Percentiles rank a stretch among this genome's conserved stretches.
phyloP scores from a whole-genome alignment of 2,888 invertebrate species.

The Hypolimnas misippus region DNA sequence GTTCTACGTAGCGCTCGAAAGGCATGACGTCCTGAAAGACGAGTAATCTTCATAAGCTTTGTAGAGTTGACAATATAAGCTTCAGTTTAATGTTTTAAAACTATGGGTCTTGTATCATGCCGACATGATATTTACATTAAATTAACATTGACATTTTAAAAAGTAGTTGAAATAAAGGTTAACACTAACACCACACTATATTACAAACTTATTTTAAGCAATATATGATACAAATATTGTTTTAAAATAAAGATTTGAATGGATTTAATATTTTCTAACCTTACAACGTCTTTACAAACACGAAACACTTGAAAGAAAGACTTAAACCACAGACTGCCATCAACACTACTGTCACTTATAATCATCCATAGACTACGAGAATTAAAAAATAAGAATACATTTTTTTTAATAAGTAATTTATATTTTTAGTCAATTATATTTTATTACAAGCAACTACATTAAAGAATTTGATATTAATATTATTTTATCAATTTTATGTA shows the following conservation, averaged over 20 bases:
- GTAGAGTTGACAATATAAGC: neutral
- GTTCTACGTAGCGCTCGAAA: conserved; percentile 96
- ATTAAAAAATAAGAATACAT: too few relatives aligned
- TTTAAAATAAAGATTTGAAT: conserved; percentile 52
- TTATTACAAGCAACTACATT: too few relatives aligned
- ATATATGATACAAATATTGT: conserved; percentile 16
- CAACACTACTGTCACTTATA: too few relatives aligned
- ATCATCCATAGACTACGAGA: conserved; percentile 17
- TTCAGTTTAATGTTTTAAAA: neutral
- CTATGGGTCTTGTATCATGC: conserved; percentile 20
- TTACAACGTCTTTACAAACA: conserved; percentile 73
- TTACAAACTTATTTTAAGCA: conserved; percentile 3
- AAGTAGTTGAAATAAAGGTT: conserved; percentile 6
- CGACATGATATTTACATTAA: conserved; percentile 21
- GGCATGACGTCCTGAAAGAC: conserved; percentile 85
- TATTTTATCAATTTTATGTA: too few relatives aligned
- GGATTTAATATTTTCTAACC: conserved; percentile 74
- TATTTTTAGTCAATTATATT: too few relatives aligned
- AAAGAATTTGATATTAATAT: too few relatives aligned
- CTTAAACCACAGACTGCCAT: conserved; percentile 34
- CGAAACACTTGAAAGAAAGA: conserved; percentile 68
- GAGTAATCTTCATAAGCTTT: conserved; percentile 26
- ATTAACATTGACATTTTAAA: neutral
- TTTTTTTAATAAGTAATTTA: too few relatives aligned
- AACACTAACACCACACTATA: conserved; percentile 7